Evolutionary conservation across 2,888 invertebrate genomes (phyloP), one percentile per base, ranked within the genome.

Genomic region (Byasa hedistus): DNA sequence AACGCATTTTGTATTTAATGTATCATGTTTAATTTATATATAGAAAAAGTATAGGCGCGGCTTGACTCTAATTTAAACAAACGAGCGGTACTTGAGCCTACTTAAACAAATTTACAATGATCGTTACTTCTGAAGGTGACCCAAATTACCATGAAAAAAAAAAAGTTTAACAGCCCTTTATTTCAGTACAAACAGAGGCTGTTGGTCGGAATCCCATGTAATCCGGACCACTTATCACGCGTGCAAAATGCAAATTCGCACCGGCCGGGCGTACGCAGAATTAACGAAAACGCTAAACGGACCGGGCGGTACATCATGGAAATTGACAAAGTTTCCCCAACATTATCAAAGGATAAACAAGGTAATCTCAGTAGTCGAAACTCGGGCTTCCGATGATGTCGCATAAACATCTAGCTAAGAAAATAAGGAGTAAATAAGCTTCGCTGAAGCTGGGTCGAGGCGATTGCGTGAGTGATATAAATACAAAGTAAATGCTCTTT

Each of bases 101-200:
- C 88, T 91, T 89, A 87, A 87, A 88, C 87, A 87, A 89, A 90
- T 91, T 91, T 87, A 89, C 86, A 88, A 75, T 84, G 80, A 85
- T 82, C 86, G 81, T 87, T 83, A 83, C 88, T 87, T 85, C 81
- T 81, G 81, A 89, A 91, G 87, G 89, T 91, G 90, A 90, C 91
- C 91, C 89, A 90, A 91, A 91, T 91, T 89, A 84, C 87, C 88
- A 86, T 87, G 86, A 89, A 91, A 91, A 91, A 87, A n/a, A 88
- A 61, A 63, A 91, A 87, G 85, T 89, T 91, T 88, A 89, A 89
- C 86, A 88, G 86, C 89, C 89, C 89, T 91, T 91, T 90, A 90
- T 91, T 90, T 89, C 86, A 86, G 89, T 81, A 83, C 88, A 91
- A 89, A 91, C 90, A 88, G 87, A 87, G 89, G 87, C 88, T 84